Conservation (phyloP, 1,140 invertebrate species). For the Rhynchophorus ferrugineus region DNA sequence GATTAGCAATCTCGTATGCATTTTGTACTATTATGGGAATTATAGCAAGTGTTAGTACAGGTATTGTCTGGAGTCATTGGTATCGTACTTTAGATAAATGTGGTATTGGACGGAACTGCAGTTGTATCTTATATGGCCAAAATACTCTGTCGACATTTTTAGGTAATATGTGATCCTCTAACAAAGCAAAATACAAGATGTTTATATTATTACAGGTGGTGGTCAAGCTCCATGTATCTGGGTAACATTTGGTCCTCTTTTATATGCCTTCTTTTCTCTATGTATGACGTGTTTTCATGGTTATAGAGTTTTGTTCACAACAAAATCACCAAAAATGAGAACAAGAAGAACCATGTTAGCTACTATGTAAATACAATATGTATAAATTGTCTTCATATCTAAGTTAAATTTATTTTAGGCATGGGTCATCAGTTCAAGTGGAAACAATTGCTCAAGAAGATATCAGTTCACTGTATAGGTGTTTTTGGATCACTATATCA, state of each 20-base stretch:
- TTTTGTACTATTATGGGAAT: slow-evolving; percentile 37
- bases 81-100: slow-evolving; percentile 45
- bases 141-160: slow-evolving; percentile 43
- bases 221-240: slow-evolving; percentile 46
- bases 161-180: slow-evolving; percentile 32
- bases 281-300: slow-evolving; percentile 46
- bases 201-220: slow-evolving; percentile 37
- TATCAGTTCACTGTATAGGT: slow-evolving; percentile 38
- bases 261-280: slow-evolving; percentile 40
- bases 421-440: slow-evolving; percentile 38
- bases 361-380: slow-evolving; percentile 30
- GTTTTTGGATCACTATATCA: slow-evolving; percentile 44
- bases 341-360: slow-evolving; percentile 34
- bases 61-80: slow-evolving; percentile 50
- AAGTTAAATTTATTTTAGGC: slow-evolving; percentile 33
- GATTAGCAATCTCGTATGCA: slow-evolving; percentile 40
- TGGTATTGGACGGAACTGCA: slow-evolving; percentile 42
- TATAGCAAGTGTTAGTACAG: slow-evolving; percentile 40
- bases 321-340: slow-evolving; percentile 35
- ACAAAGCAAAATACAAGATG: not conserved
- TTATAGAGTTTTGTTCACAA: slow-evolving; percentile 43
- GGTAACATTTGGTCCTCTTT: slow-evolving; percentile 42
- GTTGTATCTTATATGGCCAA: slow-evolving; percentile 49
- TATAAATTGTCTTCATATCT: too few relatives aligned
- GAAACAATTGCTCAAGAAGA: slow-evolving; percentile 38